Evolutionary conservation across 1,140 invertebrate genomes (phyloP), one percentile per base, ranked within the genome.

Genomic region (Piezodorus guildinii): DNA sequence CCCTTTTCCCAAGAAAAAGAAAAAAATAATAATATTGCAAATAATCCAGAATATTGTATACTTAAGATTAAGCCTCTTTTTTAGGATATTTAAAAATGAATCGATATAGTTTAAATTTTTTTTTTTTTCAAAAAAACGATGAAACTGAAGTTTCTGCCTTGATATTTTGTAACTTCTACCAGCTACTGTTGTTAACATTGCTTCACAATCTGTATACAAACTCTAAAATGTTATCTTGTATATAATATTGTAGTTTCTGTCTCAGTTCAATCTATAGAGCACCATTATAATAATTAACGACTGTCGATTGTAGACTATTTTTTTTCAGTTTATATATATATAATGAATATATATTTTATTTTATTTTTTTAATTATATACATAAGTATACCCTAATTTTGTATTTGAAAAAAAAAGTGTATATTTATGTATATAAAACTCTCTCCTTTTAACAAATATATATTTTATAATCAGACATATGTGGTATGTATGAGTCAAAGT

Each of bases 201-300:
- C 64, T 65, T 65, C 64, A 65, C 64, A 62, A 34, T 60, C 34
- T 65, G 64, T 65, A 65, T 62, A 65, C 64, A 65, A 60, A 43
- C 30, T 61, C 27, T 19, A 45, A n/a, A 45, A 58, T 64, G 54
- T 65, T 51, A 34, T 60, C n/a, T 58, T 65, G 64, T 65, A 65
- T 25, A 65, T 65, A 60, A 39, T 17, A 60, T 17, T 43, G 58
- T n/a, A 17, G 15, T 8, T 21, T 58, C 16, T 60, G 39, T 62
- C 62, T 62, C 49, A 44, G 62, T 62, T 62, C 46, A 51, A 30
- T 62, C 46, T 62, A 62, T 62, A 52, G 62, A 62, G 46, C 62
- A 62, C 62, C 30, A 23, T 16, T 45, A 21, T 39, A 51, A n/a
- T 34, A 27, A 51, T 61, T 60, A 60, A 51, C 61, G 64, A 65